These are phyloP conservation scores for Acromyrmex echinatior DNA, from an alignment of 1,140 invertebrate species.

Conservation along the genomic window DNA sequence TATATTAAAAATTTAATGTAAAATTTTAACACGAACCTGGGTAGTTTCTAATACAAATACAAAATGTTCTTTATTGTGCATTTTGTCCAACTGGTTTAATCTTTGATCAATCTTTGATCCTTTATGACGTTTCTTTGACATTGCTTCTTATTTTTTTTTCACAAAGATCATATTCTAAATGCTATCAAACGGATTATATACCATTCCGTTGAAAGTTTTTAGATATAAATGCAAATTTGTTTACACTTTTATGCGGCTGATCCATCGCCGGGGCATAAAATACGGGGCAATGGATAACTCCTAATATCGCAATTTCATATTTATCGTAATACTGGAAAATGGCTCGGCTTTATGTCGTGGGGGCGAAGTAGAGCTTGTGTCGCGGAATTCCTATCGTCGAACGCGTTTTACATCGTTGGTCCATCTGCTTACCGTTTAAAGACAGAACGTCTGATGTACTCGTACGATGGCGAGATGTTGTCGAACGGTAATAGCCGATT, in stretches of 20 bases:
- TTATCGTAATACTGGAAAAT: constrained; percentile 37
- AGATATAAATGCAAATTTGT: constrained; percentile 57
- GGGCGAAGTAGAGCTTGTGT: not conserved
- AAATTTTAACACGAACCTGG: no score
- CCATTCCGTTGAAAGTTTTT: constrained; percentile 30
- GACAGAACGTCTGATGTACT: constrained; percentile 18
- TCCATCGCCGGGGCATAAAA: constrained; percentile 47
- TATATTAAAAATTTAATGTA: no score
- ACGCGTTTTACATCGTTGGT: constrained; percentile 33
- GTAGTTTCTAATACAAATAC: no score
- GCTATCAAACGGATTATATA: constrained; percentile 13
- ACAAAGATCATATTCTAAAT: not conserved
- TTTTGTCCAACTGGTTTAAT: not conserved
- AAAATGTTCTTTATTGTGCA: not conserved
- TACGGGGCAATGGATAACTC: constrained; percentile 26
- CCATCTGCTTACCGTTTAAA: constrained; percentile 52
- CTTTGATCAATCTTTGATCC: constrained; percentile 1
- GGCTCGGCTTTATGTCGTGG: constrained; percentile 32
- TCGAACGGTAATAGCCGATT: constrained; percentile 8
- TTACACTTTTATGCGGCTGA: constrained; percentile 48
- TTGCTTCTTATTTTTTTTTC: not conserved
- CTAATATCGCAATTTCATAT: constrained; percentile 41
- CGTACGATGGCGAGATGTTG: constrained; percentile 3
- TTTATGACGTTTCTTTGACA: not conserved
- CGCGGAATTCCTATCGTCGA: constrained; percentile 38